Evolutionary conservation across 2,888 invertebrate species (phyloP).

Genomic region (Lymantria monacha): DNA sequence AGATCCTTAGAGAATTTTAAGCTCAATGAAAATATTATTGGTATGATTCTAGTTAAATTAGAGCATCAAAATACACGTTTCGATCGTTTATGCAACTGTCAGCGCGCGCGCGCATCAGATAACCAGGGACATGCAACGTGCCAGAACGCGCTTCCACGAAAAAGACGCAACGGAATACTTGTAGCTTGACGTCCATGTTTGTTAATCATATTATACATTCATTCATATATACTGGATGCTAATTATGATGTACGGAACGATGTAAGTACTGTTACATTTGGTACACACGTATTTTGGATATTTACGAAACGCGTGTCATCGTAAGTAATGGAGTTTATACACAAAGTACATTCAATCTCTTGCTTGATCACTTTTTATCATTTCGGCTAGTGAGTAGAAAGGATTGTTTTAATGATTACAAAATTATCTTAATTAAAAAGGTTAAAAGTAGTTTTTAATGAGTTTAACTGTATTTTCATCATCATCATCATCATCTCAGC

Average conservation of each 20-base stretch:
- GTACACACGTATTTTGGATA: slow-evolving; percentile 19
- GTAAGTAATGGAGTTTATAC: background rate
- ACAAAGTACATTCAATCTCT: background rate
- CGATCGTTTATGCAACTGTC: slow-evolving; percentile 54
- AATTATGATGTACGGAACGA: slow-evolving; percentile 27
- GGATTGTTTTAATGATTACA: background rate
- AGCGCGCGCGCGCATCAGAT: slow-evolving; percentile 56
- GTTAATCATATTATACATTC: slow-evolving; percentile 31
- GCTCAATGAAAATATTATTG: background rate
- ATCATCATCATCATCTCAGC: no score
- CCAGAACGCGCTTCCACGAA: slow-evolving; percentile 40
- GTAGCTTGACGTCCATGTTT: slow-evolving; percentile 32
- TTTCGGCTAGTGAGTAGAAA: background rate
- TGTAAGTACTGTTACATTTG: slow-evolving; percentile 26
- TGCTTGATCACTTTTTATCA: background rate
- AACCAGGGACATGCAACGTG: slow-evolving; percentile 41
- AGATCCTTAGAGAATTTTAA: no score
- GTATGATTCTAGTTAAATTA: slow-evolving; percentile 26
- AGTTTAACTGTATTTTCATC: no score
- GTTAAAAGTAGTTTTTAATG: no score
- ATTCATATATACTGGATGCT: slow-evolving; percentile 24
- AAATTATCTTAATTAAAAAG: no score
- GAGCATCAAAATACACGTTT: slow-evolving; percentile 37
- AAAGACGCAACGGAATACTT: slow-evolving; percentile 38
- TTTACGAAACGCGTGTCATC: slow-evolving; percentile 2